phyloP scores from a whole-genome alignment of 2,113 vertebrate genomes.

The Aphyosemion australe region DNA sequence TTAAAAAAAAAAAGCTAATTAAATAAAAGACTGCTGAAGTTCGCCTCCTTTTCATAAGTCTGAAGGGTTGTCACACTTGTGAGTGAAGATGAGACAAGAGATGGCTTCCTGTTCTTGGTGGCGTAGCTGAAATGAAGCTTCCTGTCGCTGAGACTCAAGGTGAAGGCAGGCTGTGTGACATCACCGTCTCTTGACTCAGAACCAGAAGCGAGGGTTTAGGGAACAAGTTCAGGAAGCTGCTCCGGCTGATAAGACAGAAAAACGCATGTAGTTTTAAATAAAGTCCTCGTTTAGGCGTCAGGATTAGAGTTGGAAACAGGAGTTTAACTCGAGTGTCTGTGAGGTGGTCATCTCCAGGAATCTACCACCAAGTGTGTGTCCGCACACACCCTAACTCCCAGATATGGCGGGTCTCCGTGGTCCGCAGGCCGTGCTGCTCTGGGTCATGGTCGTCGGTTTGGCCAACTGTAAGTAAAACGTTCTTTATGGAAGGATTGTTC shows the following conservation, averaged over 20 bases:
- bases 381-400: conserved; percentile 74
- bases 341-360: conserved; percentile 79
- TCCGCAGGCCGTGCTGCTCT: conserved; percentile 80
- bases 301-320: conserved; percentile 16
- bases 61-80: conserved; percentile 37
- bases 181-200: conserved; percentile 72
- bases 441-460: conserved; percentile 69
- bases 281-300: conserved; percentile 22
- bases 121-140: conserved; percentile 65
- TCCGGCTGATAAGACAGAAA: conserved; percentile 80
- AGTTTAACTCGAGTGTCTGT: conserved; percentile 24
- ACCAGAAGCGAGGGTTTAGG: conserved; percentile 73
- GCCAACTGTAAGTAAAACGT: conserved; percentile 72
- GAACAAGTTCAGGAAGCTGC: conserved; percentile 83
- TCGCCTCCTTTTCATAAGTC: conserved; percentile 2
- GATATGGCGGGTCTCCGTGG: conserved; percentile 85
- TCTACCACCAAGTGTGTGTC: conserved; percentile 74
- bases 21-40: no score
- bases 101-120: conserved; percentile 73
- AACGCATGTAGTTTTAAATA: conserved; percentile 64
- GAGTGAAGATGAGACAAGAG: conserved; percentile 37
- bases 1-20: no score
- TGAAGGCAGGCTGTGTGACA: conserved; percentile 82
- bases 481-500: not conserved
- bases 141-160: conserved; percentile 75